These are phyloP conservation scores for Idaea dimidiata DNA, from an alignment of 2,888 invertebrate genomes.

Conservation along the genomic window DNA sequence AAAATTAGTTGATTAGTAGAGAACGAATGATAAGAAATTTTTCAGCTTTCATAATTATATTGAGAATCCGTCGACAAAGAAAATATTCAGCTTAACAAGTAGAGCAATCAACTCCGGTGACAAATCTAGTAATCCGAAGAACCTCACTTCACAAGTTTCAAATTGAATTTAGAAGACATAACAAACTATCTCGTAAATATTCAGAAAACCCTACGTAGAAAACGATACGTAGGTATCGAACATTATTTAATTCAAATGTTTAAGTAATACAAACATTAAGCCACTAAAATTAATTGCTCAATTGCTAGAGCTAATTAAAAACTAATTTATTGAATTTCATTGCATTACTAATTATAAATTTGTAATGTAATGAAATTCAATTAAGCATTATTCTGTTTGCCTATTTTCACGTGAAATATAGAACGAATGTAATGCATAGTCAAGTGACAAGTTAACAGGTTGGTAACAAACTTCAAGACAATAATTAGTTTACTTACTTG, in stretches of 20 bases:
- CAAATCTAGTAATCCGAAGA: constrained; percentile 39
- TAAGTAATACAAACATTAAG: not conserved
- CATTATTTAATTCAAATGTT: not conserved
- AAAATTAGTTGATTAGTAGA: too few relatives aligned
- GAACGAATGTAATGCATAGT: too few relatives aligned
- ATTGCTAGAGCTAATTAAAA: not conserved
- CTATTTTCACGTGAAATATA: not conserved
- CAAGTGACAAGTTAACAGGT: not conserved
- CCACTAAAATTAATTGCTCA: constrained; percentile 20
- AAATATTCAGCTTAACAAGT: constrained; percentile 40
- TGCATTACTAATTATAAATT: too few relatives aligned
- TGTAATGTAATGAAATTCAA: constrained; percentile 1
- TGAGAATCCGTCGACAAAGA: constrained; percentile 6
- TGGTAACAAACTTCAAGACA: not conserved
- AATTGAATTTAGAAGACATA: constrained; percentile 27
- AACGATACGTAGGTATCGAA: not conserved
- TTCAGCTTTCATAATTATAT: not conserved
- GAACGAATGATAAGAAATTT: not conserved
- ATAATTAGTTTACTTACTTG: not conserved
- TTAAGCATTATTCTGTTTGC: not conserved
- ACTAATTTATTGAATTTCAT: too few relatives aligned
- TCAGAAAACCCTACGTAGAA: constrained; percentile 9
- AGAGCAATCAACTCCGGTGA: constrained; percentile 45
- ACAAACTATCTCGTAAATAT: constrained; percentile 16
- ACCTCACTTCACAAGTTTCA: constrained; percentile 29